Evolutionary conservation across 2,888 invertebrate species (phyloP), one percentile per base, ranked within the genome.

Genomic region (Allygus modestus): DNA sequence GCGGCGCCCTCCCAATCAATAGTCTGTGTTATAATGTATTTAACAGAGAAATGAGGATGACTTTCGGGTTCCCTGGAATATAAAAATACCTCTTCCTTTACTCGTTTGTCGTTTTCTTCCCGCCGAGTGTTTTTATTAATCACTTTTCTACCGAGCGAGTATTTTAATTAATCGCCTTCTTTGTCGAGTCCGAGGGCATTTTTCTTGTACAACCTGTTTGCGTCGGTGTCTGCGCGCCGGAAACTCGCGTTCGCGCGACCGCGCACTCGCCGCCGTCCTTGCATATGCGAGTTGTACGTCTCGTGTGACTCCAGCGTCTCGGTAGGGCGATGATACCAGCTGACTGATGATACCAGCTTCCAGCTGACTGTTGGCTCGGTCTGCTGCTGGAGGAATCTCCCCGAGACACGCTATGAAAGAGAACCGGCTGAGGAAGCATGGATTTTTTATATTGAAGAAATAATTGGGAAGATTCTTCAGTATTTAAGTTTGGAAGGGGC

Each of bases 201-300:
- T 79, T 79, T 79, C 58, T 77, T 79, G 79, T 33, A 79, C 79
- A 79, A 79, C 79, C 79, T 79, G 79, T 79, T 79, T 79, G 79
- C 77, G 46, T 46, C 51, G 33, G 54, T 65, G 65, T 65, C 65
- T 0, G 58, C 65, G 9, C 65, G 65, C 65, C 65, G 65, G 65
- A 65, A 28, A 28, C 65, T 20, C 58, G 15, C 58, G 23, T 23
- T 23, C 58, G 46, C 46, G 46, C 46, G 46, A 2, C 17, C 46
- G 7, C 46, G 17, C 46, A 46, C 46, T 17, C 46, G 17, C n/a
- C 7, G 11, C 2, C 46, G 17, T 46, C 46, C 46, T 46, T 46
- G 17, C 46, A 17, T 17, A 17, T 12, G 1, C 5, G 41, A 5
- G 41, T 41, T 41, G 41, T 41, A 41, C n/a, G n/a, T n/a, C n/a